Conservation (phyloP, 2,797 vertebrate species). For the Hoplostethus atlanticus region DNA sequence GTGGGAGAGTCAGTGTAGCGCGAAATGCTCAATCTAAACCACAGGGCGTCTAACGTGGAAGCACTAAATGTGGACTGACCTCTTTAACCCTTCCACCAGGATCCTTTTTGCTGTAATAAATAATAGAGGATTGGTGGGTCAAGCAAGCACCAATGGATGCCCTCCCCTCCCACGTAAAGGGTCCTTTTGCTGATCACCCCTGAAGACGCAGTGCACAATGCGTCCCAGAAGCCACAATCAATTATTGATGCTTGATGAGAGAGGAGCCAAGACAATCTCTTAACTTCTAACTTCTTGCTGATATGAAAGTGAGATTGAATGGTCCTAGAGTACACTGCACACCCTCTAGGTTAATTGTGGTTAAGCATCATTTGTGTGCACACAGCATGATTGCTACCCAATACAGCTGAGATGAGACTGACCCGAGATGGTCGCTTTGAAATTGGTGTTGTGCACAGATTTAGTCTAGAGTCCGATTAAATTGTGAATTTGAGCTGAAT, state of each 20-base stretch:
- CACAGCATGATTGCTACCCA: constrained; percentile 63
- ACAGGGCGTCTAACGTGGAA: constrained; percentile 61
- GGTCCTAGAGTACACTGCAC: constrained; percentile 54
- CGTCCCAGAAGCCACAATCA: constrained; percentile 78
- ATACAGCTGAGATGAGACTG: constrained; percentile 78
- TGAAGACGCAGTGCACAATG: constrained; percentile 71
- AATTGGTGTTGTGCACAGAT: constrained; percentile 69
- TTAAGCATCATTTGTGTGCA: constrained; percentile 79
- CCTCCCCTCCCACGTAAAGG: constrained; percentile 56
- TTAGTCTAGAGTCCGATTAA: constrained; percentile 69
- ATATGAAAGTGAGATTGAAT: constrained; percentile 81
- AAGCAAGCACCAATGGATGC: constrained; percentile 63
- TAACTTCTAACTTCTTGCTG: constrained; percentile 76
- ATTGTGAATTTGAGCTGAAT: constrained; percentile 58
- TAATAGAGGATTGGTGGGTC: constrained; percentile 89
- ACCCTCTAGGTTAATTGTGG: constrained; percentile 81
- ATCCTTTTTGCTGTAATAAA: constrained; percentile 86
- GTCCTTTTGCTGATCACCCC: constrained; percentile 70
- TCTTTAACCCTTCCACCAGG: constrained; percentile 83
- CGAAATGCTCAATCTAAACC: constrained; percentile 93
- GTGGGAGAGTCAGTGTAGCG: constrained; percentile 90
- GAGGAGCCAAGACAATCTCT: constrained; percentile 75
- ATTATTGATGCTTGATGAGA: constrained; percentile 87
- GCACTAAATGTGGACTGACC: constrained; percentile 87
- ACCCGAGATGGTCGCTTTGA: constrained; percentile 66